Evolutionary conservation across 1,140 invertebrate genomes (phyloP), one percentile per base, ranked within the genome.

Genomic region (Bombus pascuorum): DNA sequence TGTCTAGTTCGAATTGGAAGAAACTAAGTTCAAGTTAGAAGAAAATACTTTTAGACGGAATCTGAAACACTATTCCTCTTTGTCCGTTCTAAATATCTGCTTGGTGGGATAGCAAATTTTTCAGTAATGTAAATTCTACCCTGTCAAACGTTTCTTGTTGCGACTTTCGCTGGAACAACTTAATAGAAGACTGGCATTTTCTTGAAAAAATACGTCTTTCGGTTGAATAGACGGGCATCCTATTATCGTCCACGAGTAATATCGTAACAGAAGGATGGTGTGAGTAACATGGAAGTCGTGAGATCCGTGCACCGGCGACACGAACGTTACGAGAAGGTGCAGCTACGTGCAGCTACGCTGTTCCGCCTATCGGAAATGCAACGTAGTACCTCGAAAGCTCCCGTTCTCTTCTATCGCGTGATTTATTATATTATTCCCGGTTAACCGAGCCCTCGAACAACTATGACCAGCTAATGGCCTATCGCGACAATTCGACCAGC

Each of bases 381-480:
- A 62, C 83, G 79, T 87, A 88, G 79, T 87, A 89, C 87, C 80
- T 88, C 84, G 84, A 85, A 89, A 89, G 71, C 86, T 83, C 47
- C 57, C 73, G 88, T 87, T 80, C 65, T 75, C 79, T 82, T 79
- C 79, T 83, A 84, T 78, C 81, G 66, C 82, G 88, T 90, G 89
- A 90, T 90, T 90, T 90, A 90, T 90, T 90, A 90, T 90, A 90
- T 90, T 90, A 90, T 90, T 90, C 89, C 22, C 74, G 80, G 79
- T 66, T 65, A 66, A 83, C 53, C 65, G 74, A 47, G 74, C 68
- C 77, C 68, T n/a, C 78, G 32, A 81, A 90, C 85, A 86, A 72
- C 86, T 89, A 85, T 89, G 83, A 90, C 82, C 88, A 90, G 86
- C 82, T 90, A 90, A 90, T 90, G 88, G 75, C 47, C 74, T 42